Base-by-base conservation (phyloP, 2,797 vertebrate genomes). In the Cichlasoma orientale region DNA sequence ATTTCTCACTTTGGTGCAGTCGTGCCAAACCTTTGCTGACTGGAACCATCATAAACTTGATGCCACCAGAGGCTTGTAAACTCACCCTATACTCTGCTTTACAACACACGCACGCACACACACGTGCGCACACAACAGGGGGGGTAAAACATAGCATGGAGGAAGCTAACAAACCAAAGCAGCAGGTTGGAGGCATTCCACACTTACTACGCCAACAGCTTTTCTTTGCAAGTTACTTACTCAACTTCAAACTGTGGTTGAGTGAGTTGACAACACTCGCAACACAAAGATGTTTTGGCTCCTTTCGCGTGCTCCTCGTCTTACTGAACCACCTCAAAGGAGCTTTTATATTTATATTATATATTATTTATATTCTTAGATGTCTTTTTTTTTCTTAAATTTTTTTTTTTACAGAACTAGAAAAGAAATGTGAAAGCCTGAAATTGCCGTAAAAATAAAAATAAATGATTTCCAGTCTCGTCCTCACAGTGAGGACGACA, bases 41-140 rank as follows among this genome's bases (percentile, higher is more conserved):
- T 91, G 91, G 91, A 93, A 91, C 83, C 66, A 88, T 89, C 88
- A 88, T 92, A 93, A 93, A 92, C 84, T 86, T 88, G 75, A 87
- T 87, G 86, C 79, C 93, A 85, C 85, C 9, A 55, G 91, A 93
- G 92, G 84, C 86, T 86, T 88, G 92, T 94, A 88, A 93, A 90
- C 83, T 82, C 57, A 80, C 78, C 19, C 79, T 82, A n/a, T n/a
- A 50, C 68, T 68, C 80, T 72, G 80, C 82, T 85, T 74, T 84
- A 77, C 80, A 74, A 68, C 27, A 69, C 55, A 56, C 77, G 72
- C 18, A 75, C 38, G 80, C 68, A 82, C 58, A 69, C 53, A 50
- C 2, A 5, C 47, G 80, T n/a, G 41, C 61, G 77, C 41, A 55
- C 77, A 75, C 80, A 44, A 44, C 41, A 14, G 25, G 25, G 10